Conservation (phyloP, 2,888 invertebrate species). For the Drosophila siamana region DNA sequence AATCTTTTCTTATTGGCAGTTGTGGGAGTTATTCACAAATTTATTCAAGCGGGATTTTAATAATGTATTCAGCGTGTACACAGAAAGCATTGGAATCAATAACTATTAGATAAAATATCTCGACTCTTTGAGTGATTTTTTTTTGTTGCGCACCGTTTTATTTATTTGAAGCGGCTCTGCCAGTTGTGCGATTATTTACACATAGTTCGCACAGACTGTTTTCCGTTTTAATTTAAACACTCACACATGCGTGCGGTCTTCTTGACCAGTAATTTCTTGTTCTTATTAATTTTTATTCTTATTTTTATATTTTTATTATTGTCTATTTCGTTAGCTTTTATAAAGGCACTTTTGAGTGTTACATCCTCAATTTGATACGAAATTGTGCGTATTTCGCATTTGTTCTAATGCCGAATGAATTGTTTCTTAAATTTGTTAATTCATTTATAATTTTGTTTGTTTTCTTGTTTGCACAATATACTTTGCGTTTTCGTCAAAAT, state of each 20-base stretch:
- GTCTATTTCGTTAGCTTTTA: slow-evolving; percentile 6
- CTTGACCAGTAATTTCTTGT: slow-evolving; percentile 14
- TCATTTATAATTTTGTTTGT: slow-evolving; percentile 21
- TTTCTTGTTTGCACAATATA: slow-evolving; percentile 38
- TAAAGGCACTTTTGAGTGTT: background rate
- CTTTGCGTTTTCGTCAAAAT: slow-evolving; percentile 31
- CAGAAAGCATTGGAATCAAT: background rate
- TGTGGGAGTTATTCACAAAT: background rate
- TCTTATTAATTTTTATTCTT: slow-evolving; percentile 22
- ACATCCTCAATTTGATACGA: slow-evolving; percentile 7
- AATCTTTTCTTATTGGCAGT: background rate
- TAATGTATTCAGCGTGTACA: too few relatives aligned
- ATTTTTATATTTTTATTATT: slow-evolving; percentile 32
- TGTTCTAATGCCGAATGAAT: background rate
- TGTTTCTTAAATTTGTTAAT: background rate
- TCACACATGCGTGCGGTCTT: slow-evolving; percentile 26
- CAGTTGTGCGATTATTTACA: slow-evolving; percentile 45
- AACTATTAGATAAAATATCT: background rate
- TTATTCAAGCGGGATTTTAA: too few relatives aligned
- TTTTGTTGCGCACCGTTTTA: slow-evolving; percentile 30
- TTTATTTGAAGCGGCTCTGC: slow-evolving; percentile 26
- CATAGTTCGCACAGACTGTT: slow-evolving; percentile 29
- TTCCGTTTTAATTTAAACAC: slow-evolving; percentile 29
- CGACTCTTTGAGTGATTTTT: background rate
- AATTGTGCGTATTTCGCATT: slow-evolving; percentile 1